A percentile compares a stretch with the other conserved stretches of the same genome.
These are phyloP conservation scores for Vanessa cardui DNA, from an alignment of 2,888 invertebrate genomes.

Conservation along the genomic window DNA sequence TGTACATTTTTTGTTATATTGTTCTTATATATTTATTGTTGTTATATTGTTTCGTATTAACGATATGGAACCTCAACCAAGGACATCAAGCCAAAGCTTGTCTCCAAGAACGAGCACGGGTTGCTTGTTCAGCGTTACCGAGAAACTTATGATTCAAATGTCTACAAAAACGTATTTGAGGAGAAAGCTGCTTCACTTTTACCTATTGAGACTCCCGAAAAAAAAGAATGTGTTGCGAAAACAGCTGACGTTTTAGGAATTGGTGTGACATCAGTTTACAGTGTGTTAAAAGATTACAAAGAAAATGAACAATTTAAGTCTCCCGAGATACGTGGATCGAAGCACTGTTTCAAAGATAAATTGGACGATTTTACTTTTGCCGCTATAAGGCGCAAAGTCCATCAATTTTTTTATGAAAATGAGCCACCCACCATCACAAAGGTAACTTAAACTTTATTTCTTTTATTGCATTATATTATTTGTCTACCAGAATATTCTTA, in stretches of 20 bases:
- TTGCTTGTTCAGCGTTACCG: slow-evolving; percentile 15
- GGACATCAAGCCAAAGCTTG: slow-evolving; percentile 38
- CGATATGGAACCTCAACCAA: slow-evolving; percentile 38
- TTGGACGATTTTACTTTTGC: slow-evolving; percentile 45
- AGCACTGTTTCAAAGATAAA: too few relatives aligned
- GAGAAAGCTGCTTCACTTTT: too few relatives aligned
- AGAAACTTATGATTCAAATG: slow-evolving; percentile 14
- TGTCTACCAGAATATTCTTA: too few relatives aligned
- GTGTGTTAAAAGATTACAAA: too few relatives aligned
- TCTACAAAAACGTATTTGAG: too few relatives aligned
- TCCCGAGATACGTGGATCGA: too few relatives aligned
- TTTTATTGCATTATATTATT: too few relatives aligned
- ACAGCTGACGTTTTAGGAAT: slow-evolving; percentile 41
- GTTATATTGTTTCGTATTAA: slow-evolving; percentile 40
- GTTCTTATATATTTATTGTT: slow-evolving; percentile 32
- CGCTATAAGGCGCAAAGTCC: slow-evolving; percentile 44
- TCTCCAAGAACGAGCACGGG: slow-evolving; percentile 38
- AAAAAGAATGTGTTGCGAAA: too few relatives aligned
- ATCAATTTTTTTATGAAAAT: slow-evolving; percentile 44
- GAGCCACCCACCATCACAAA: slow-evolving; percentile 43
- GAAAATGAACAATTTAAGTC: too few relatives aligned
- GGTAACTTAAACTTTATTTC: too few relatives aligned
- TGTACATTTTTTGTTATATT: too few relatives aligned
- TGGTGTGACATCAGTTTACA: slow-evolving; percentile 41
- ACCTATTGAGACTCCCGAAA: too few relatives aligned